Base-by-base conservation (phyloP, 2,888 invertebrate genomes). In the Glaucopsyche alexis region DNA sequence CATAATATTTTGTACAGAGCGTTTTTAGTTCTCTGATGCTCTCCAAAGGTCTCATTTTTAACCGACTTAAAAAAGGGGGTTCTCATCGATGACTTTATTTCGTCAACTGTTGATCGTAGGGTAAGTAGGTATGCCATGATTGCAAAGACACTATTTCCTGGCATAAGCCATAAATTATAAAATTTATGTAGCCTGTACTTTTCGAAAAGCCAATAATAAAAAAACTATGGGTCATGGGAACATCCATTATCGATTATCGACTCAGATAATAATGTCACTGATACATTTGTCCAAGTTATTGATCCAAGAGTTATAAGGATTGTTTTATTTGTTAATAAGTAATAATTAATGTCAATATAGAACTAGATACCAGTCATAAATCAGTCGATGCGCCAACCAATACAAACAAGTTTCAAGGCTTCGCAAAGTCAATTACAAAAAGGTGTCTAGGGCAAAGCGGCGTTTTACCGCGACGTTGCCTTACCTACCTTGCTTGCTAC, bases 371-470 rank as follows among this genome's bases (percentile, higher is more conserved):
- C 13, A 29, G 14, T 60, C 29, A 29, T 50, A 71, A 70, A 69
- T 49, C 9, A 74, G 75, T 75, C 76, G 72, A 76, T 76, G 73
- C 71, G 72, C 72, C 8, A 60, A 71, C 64, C 29, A 16, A 69
- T 69, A 74, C 75, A 75, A 75, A 76, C 76, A 72, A 75, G 50
- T 73, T 72, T 66, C 76, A 77, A 76, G 77, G 76, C 60, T 75
- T 72, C 73, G 64, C 76, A 73, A 77, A 76, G 75, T 75, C 75
- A 75, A 77, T 77, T 77, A 76, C 76, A 65, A 67, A 74, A 71
- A 76, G 73, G 71, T 70, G 45, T 73, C 71, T 67, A 71, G 75
- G 71, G 72, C 69, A 75, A 74, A 71, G 55, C 71, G 72, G 71
- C 71, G 70, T 66, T 40, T 42, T 38, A 60, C n/a, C 50, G 55